Conservation (phyloP, 2,797 vertebrate genomes). For the Centroberyx gerrardi region DNA sequence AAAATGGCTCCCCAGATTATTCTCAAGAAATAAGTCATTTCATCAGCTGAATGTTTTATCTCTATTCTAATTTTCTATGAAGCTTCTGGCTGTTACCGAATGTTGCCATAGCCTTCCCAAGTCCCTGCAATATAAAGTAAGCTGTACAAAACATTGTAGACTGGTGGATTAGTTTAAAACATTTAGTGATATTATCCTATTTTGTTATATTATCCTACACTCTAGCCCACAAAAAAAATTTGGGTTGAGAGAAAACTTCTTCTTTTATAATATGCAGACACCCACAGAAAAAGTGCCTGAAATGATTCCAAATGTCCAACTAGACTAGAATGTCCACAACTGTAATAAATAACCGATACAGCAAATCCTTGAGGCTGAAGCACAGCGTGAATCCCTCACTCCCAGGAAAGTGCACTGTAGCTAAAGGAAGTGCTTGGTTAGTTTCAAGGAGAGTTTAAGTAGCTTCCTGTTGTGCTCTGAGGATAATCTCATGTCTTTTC, state of each 20-base stretch:
- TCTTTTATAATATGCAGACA: not conserved
- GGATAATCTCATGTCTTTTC: conserved; percentile 64
- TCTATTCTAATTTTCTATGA: conserved; percentile 13
- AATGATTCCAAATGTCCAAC: conserved; percentile 11
- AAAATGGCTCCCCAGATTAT: not conserved
- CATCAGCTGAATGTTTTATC: conserved; percentile 24
- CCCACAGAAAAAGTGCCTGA: not conserved
- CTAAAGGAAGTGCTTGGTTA: conserved; percentile 73
- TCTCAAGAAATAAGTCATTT: conserved; percentile 15
- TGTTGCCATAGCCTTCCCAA: conserved; percentile 17
- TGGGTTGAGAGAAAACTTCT: not conserved
- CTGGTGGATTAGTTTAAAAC: not conserved
- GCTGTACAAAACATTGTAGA: conserved; percentile 15
- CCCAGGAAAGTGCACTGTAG: conserved; percentile 43
- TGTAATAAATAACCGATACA: conserved; percentile 39
- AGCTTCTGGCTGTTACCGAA: conserved; percentile 5
- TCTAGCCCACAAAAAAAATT: not conserved
- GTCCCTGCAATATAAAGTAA: not conserved
- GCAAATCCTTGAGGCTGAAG: conserved; percentile 38
- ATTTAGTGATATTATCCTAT: not conserved
- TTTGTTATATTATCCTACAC: not conserved
- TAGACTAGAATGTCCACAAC: conserved; percentile 23
- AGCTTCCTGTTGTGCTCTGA: conserved; percentile 72
- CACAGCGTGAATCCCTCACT: conserved; percentile 47
- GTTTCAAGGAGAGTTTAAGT: conserved; percentile 76